Evolutionary conservation across 2,888 invertebrate genomes (phyloP).

Genomic region (Brachypterus glaber): DNA sequence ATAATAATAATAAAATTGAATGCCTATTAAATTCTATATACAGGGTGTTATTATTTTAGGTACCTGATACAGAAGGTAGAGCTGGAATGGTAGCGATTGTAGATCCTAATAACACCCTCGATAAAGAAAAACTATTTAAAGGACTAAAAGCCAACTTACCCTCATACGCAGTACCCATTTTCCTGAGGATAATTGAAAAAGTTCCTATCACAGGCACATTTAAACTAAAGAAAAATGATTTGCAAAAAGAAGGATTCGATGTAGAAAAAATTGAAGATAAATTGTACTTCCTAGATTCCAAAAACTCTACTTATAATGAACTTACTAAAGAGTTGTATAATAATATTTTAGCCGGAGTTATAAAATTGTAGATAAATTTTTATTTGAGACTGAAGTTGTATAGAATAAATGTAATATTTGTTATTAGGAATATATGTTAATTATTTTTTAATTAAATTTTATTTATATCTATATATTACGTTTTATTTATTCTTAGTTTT

Average conservation of each 20-base stretch:
- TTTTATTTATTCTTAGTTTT: no score
- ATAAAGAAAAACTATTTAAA: constrained; percentile 51
- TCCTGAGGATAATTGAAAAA: constrained; percentile 66
- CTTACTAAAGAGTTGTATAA: constrained; percentile 30
- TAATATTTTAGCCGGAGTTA: constrained; percentile 30
- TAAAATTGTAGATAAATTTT: constrained; percentile 19
- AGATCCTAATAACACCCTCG: constrained; percentile 53
- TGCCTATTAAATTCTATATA: no score
- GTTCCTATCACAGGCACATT: constrained; percentile 84
- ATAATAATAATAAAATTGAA: no score
- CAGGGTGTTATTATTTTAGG: constrained; percentile 49
- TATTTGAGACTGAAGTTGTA: constrained; percentile 3
- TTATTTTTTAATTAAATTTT: no score
- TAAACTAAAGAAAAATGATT: constrained; percentile 82
- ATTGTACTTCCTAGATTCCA: constrained; percentile 53
- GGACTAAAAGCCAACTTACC: constrained; percentile 66
- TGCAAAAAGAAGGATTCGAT: constrained; percentile 79
- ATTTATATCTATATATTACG: no score
- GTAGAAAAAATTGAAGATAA: constrained; percentile 57
- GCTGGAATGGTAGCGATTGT: constrained; percentile 92
- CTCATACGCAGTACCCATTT: constrained; percentile 79
- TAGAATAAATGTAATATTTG: no score
- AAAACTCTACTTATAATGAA: constrained; percentile 28
- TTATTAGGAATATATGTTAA: no score
- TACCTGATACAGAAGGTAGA: constrained; percentile 71